Conservation (phyloP, 1,140 invertebrate species). For the Coptotermes formosanus region DNA sequence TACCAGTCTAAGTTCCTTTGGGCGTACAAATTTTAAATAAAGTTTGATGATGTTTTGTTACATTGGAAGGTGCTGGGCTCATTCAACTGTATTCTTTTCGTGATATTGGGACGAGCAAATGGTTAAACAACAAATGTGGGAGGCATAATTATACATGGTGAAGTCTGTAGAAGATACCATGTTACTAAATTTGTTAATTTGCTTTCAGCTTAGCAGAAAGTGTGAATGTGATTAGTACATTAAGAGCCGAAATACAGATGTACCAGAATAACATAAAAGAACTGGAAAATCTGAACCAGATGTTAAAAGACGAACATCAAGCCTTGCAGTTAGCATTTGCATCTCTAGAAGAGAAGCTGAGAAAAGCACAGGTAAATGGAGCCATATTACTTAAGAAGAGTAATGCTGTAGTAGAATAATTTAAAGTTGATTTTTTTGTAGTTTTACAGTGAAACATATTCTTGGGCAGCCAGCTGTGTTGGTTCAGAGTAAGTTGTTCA, state of each 20-base stretch:
- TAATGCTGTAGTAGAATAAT: background rate
- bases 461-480: background rate
- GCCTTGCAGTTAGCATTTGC: conserved; percentile 88
- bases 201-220: conserved; percentile 69
- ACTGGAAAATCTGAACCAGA: conserved; percentile 79
- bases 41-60: too few relatives aligned
- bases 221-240: conserved; percentile 59
- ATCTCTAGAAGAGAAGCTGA: conserved; percentile 84
- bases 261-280: conserved; percentile 60
- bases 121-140: too few relatives aligned
- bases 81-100: too few relatives aligned
- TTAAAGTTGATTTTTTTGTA: background rate
- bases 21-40: too few relatives aligned
- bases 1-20: too few relatives aligned
- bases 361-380: conserved; percentile 69
- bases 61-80: too few relatives aligned
- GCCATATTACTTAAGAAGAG: background rate
- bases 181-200: conserved; percentile 9
- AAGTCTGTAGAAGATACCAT: background rate
- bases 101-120: too few relatives aligned
- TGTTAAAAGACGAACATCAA: conserved; percentile 91
- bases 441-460: background rate
- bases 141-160: too few relatives aligned
- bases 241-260: conserved; percentile 67
- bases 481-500: background rate